Percentiles rank a stretch among this genome's conserved stretches.
Conservation (phyloP, 92 coral and sea anemone species). For the Heteractis magnifica region DNA sequence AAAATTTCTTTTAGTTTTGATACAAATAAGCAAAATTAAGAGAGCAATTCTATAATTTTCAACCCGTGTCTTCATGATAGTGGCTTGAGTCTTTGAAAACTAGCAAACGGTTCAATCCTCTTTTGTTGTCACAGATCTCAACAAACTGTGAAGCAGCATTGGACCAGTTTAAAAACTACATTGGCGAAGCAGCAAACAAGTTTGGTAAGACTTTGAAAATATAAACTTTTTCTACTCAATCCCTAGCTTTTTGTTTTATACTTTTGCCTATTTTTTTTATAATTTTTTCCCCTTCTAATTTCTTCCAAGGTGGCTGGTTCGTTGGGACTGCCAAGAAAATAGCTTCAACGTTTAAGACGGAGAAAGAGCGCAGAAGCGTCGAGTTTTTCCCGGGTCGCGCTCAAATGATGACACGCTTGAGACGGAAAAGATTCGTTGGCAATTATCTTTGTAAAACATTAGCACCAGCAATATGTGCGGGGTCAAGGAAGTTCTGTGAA, state of each 20-base stretch:
- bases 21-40: too few species aligned
- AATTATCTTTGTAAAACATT: conserved; percentile 51
- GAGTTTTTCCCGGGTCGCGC: conserved; percentile 28
- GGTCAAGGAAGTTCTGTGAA: conserved; percentile 49
- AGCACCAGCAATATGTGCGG: conserved; percentile 43
- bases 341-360: conserved; percentile 16
- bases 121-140: conserved; percentile 18
- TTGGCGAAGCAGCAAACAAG: conserved; percentile 53
- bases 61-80: too few species aligned
- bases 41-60: too few species aligned
- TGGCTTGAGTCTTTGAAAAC: too few species aligned
- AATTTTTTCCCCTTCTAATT: not conserved
- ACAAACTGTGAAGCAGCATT: conserved; percentile 49
- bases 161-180: conserved; percentile 51
- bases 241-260: too few species aligned
- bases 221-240: too few species aligned
- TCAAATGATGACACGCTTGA: conserved; percentile 24
- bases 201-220: conserved; percentile 36
- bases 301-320: conserved; percentile 35
- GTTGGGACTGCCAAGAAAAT: conserved; percentile 24
- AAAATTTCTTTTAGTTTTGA: too few species aligned
- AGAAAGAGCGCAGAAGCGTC: conserved; percentile 28
- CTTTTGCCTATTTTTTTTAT: not conserved
- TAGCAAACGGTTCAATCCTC: not conserved
- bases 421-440: conserved; percentile 60